Evolutionary conservation across 2,888 invertebrate genomes (phyloP).

Genomic region (Drosophila emarginata): DNA sequence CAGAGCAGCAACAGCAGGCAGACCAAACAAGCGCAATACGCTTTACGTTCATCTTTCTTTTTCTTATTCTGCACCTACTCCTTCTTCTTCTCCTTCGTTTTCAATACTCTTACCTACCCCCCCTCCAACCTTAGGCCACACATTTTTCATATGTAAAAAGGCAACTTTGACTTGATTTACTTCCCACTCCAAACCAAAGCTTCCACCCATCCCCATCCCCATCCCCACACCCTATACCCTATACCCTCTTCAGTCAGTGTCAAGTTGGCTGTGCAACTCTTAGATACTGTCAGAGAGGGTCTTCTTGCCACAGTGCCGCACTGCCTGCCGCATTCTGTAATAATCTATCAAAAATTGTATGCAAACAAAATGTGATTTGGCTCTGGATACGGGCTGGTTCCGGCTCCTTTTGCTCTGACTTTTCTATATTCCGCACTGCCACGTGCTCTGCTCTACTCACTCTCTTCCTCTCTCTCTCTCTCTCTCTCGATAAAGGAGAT

Average conservation of each 20-base stretch:
- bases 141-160: conserved; percentile 23
- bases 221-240: background rate
- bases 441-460: background rate
- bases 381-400: conserved; percentile 39
- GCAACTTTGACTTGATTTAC: conserved; percentile 46
- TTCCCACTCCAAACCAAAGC: background rate
- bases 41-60: conserved; percentile 12
- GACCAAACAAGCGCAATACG: conserved; percentile 55
- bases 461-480: background rate
- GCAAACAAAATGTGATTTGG: conserved; percentile 77
- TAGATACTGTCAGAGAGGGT: conserved; percentile 66
- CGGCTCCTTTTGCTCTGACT: conserved; percentile 7
- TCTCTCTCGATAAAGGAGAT: background rate
- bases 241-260: conserved; percentile 52
- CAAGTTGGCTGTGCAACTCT: conserved; percentile 67
- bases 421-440: background rate
- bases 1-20: conserved; percentile 25
- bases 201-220: background rate
- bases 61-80: conserved; percentile 26
- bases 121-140: background rate
- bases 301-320: background rate
- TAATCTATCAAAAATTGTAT: conserved; percentile 76
- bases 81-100: background rate
- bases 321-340: conserved; percentile 63
- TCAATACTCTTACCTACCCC: background rate